Evolutionary conservation across 2,113 vertebrate genomes (phyloP).

Genomic region (Nematolebias whitei): DNA sequence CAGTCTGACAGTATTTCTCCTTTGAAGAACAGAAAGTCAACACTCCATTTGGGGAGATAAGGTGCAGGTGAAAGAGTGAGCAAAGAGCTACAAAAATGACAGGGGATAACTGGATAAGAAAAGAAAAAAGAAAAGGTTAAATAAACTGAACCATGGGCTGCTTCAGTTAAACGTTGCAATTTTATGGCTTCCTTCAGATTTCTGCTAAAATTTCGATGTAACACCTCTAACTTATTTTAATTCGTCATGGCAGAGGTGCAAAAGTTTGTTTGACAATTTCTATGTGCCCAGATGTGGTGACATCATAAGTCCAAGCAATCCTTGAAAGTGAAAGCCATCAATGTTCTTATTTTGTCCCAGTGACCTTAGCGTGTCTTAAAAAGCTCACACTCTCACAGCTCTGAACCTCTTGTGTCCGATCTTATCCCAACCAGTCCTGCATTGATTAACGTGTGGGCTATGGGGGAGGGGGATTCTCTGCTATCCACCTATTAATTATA

Average conservation of each 20-base stretch:
- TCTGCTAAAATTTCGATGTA: constrained; percentile 27
- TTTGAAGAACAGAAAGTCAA: constrained; percentile 80
- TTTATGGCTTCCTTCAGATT: constrained; percentile 8
- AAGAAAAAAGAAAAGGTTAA: constrained; percentile 44
- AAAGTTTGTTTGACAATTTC: neutral
- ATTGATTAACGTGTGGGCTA: constrained; percentile 75
- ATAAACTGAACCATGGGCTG: constrained; percentile 52
- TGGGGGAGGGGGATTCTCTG: constrained; percentile 61
- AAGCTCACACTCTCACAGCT: constrained; percentile 43
- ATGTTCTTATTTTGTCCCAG: constrained; percentile 38
- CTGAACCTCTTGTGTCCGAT: constrained; percentile 51
- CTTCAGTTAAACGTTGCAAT: constrained; percentile 45
- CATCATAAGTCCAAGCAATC: constrained; percentile 38
- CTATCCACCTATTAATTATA: constrained; percentile 81
- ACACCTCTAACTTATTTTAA: constrained; percentile 14
- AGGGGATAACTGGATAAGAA: constrained; percentile 8
- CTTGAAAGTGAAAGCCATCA: constrained; percentile 34
- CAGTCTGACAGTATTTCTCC: constrained; percentile 73
- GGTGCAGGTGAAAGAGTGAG: constrained; percentile 72
- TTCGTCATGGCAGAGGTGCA: neutral
- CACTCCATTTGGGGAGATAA: constrained; percentile 80
- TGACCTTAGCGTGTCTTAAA: constrained; percentile 54
- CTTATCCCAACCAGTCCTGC: constrained; percentile 73
- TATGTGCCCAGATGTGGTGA: constrained; percentile 1
- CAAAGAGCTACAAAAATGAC: constrained; percentile 41